Evolutionary conservation across 2,888 invertebrate species (phyloP).

Genomic region (Philaethria dido): DNA sequence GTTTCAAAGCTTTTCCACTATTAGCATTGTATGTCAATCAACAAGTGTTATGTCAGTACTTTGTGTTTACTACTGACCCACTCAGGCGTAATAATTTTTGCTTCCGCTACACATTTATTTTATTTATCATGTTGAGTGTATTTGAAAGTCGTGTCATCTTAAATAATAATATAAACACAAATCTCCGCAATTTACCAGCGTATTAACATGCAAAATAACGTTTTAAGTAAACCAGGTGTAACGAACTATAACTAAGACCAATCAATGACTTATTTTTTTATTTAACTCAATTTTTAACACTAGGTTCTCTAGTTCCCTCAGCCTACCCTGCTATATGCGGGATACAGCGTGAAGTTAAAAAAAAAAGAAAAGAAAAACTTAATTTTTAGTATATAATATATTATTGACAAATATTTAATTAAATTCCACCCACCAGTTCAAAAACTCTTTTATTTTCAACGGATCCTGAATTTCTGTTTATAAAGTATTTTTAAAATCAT

Average conservation of each 20-base stretch:
- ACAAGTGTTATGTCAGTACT: constrained; percentile 35
- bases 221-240: not conserved
- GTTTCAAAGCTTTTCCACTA: constrained; percentile 36
- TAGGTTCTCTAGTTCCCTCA: too few species aligned
- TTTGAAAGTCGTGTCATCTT: not conserved
- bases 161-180: constrained; percentile 7
- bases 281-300: too few species aligned
- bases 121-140: not conserved
- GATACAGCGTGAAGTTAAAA: too few species aligned
- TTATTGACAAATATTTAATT: too few species aligned
- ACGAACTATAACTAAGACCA: not conserved
- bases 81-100: constrained; percentile 19
- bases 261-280: too few species aligned
- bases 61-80: constrained; percentile 28
- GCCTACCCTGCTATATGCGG: too few species aligned
- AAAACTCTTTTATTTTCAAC: too few species aligned
- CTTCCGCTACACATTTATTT: not conserved
- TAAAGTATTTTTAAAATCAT: too few species aligned
- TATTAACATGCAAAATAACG: not conserved
- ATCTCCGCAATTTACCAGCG: not conserved
- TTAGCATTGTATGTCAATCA: constrained; percentile 41
- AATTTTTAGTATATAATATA: too few species aligned
- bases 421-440: too few species aligned
- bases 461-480: too few species aligned
- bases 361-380: too few species aligned